Evolutionary conservation across 2,113 vertebrate genomes (phyloP).

Genomic region (Oreochromis spilurus): DNA sequence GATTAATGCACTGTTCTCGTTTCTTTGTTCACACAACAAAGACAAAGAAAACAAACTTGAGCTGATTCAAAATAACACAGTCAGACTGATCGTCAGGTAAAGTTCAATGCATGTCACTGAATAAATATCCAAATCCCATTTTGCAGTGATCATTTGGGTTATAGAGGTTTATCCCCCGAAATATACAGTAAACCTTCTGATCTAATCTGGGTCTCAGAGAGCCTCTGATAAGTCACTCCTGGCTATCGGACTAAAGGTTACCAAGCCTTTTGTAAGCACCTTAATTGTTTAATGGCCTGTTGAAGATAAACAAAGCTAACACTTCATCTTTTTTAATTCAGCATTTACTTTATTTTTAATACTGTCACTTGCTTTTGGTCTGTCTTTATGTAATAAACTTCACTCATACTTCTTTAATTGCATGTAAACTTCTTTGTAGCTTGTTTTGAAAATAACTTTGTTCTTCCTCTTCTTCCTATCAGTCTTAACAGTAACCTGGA

Average conservation of each 20-base stretch:
- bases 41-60: neutral
- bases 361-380: neutral
- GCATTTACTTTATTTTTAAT: neutral
- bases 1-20: neutral
- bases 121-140: neutral
- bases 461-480: neutral
- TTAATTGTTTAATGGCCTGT: neutral
- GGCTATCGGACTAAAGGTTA: neutral
- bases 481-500: neutral
- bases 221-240: neutral
- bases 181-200: neutral
- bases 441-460: neutral
- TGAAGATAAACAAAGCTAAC: neutral
- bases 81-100: too few relatives aligned
- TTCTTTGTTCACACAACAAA: neutral
- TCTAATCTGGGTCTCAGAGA: neutral
- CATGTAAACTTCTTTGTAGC: neutral
- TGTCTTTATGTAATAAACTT: neutral
- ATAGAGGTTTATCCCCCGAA: neutral
- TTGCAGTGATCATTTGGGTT: neutral
- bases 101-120: neutral
- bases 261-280: neutral
- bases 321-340: neutral
- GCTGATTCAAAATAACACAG: too few relatives aligned
- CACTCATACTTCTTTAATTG: neutral